These are phyloP conservation scores for Xenopus petersii DNA, from an alignment of 2,797 vertebrate genomes.

Conservation along the genomic window DNA sequence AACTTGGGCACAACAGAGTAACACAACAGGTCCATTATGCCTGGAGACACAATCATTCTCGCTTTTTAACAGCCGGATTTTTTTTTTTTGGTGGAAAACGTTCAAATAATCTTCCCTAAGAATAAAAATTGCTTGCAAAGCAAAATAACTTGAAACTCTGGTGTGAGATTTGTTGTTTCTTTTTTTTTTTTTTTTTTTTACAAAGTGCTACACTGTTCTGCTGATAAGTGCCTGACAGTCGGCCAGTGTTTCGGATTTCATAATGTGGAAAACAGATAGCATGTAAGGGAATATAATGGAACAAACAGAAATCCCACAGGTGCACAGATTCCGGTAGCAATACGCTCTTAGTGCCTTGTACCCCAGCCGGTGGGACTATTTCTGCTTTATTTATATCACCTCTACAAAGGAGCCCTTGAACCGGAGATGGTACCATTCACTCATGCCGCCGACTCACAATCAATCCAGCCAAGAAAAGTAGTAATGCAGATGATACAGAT, in stretches of 20 bases:
- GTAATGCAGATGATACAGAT: no score
- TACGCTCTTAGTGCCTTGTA: background rate
- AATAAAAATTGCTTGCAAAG: no score
- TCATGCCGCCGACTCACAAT: background rate
- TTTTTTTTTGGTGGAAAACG: no score
- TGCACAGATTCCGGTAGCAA: slow-evolving; percentile 7
- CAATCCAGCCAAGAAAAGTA: no score
- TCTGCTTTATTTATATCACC: slow-evolving; percentile 1
- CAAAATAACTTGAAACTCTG: background rate
- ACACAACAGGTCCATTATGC: no score
- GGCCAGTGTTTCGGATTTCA: slow-evolving; percentile 8
- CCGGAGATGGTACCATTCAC: background rate
- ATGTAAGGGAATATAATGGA: slow-evolving; percentile 9
- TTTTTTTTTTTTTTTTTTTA: background rate
- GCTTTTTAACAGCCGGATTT: no score
- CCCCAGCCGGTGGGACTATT: background rate
- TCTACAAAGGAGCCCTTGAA: background rate
- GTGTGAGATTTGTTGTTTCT: background rate
- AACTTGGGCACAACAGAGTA: background rate
- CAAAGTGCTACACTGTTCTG: background rate
- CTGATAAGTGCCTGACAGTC: slow-evolving; percentile 6
- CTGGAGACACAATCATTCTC: no score
- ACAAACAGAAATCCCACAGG: slow-evolving; percentile 23
- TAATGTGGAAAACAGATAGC: slow-evolving; percentile 26
- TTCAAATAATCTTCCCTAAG: no score